These are phyloP conservation scores for Myiagra hebetior DNA, from an alignment of 2,113 vertebrate genomes.

Conservation along the genomic window DNA sequence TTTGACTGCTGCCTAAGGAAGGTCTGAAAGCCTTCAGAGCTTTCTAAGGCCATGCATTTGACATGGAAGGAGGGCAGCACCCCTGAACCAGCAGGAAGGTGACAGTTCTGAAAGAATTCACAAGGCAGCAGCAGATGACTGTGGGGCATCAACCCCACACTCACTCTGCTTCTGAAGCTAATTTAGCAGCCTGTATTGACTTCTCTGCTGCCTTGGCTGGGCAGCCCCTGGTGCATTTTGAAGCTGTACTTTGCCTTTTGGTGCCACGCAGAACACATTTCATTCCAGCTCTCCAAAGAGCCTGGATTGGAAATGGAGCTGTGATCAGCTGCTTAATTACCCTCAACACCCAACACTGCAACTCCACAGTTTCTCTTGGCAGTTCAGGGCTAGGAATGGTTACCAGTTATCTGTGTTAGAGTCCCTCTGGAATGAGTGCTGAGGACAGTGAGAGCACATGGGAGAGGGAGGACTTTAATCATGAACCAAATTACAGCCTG, in stretches of 20 bases:
- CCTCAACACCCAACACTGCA: not conserved
- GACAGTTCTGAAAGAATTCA: not conserved
- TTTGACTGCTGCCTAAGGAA: not conserved
- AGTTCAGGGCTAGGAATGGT: not conserved
- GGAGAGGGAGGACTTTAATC: not conserved
- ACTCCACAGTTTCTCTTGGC: not conserved
- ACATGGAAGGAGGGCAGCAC: not conserved
- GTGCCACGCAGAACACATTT: not conserved
- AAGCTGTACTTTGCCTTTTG: not conserved
- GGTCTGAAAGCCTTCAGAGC: not conserved
- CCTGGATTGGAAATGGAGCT: not conserved
- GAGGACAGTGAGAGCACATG: not conserved
- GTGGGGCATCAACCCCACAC: not conserved
- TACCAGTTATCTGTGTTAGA: not conserved
- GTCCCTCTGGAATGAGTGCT: not conserved
- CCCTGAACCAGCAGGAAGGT: not conserved
- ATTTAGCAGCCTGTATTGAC: not conserved
- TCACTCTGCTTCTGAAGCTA: not conserved
- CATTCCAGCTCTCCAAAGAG: not conserved
- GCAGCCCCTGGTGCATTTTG: not conserved
- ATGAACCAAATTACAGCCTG: not conserved
- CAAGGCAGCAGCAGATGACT: not conserved
- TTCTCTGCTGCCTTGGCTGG: not conserved
- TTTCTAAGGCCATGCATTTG: not conserved
- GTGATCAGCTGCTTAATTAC: not conserved